Evolutionary conservation across 1,140 invertebrate genomes (phyloP), one percentile per base, ranked within the genome.

Genomic region (Danaus melanippus): DNA sequence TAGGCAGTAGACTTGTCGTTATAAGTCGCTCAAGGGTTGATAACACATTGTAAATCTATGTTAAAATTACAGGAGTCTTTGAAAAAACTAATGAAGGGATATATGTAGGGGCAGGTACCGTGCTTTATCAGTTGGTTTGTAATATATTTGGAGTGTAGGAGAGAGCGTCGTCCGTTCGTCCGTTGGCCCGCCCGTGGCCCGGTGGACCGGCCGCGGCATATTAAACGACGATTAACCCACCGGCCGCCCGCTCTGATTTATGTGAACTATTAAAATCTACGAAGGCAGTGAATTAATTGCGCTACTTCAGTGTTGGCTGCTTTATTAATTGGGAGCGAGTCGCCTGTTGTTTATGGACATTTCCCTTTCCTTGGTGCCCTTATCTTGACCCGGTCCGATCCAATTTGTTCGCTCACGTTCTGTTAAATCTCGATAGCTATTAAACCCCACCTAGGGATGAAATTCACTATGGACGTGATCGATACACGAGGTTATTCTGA

Each of bases 191-290:
- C 5, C 21, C 21, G 21, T 32, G 21, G 21, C 21, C 60, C 62
- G 69, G 69, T 66, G 62, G 71, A 61, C 63, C 62, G 68, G 71
- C 58, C 72, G 21, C 74, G 76, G 81, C 79, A 82, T 82, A 82
- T 84, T 85, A 85, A 85, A 81, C 75, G 76, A 11, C 78, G 76
- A 83, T 85, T 83, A 85, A 74, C 79, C 79, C 75, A 77, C 79
- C 79, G 81, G 78, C 74, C 66, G 64, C 62, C 21, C 61, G 64
- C 71, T 50, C 78, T 81, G 82, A 85, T 85, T 85, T 85, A 85
- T 85, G 78, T 62, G 72, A 81, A 85, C 82, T 85, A 85, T 85
- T 85, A 85, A 85, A 85, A 83, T 83, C 79, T 82, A 66, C 72
- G 82, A 81, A 83, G 77, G 82, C 79, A 69, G 69, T 78, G 73